These are phyloP conservation scores for Drosophila persimilis DNA, from an alignment of 1,140 invertebrate genomes.

Conservation along the genomic window DNA sequence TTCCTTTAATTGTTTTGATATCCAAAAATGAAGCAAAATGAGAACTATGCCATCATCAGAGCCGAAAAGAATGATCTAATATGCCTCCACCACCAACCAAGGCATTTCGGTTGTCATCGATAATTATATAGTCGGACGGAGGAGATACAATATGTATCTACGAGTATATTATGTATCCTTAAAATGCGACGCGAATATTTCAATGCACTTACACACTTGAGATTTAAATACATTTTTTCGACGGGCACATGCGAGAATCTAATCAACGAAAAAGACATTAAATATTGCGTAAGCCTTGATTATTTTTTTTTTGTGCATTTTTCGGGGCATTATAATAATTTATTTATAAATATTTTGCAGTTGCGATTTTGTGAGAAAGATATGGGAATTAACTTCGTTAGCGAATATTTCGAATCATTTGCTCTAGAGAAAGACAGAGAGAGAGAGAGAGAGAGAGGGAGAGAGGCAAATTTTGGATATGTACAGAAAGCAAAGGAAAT, in stretches of 20 bases:
- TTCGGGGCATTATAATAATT: conserved; percentile 44
- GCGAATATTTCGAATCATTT: conserved; percentile 33
- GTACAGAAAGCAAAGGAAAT: conserved; percentile 2
- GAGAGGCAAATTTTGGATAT: conserved; percentile 4
- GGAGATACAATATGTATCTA: conserved; percentile 22
- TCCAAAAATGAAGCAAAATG: conserved; percentile 21
- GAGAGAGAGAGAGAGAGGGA: background rate
- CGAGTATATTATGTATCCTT: conserved; percentile 57
- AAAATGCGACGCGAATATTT: conserved; percentile 63
- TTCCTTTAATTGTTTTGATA: conserved; percentile 33
- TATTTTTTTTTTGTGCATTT: conserved; percentile 24
- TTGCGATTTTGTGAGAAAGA: conserved; percentile 20
- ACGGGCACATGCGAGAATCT: conserved; percentile 62
- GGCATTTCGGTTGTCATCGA: conserved; percentile 62
- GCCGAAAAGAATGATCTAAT: conserved; percentile 69
- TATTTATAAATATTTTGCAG: conserved; percentile 44
- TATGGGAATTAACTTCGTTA: conserved; percentile 60
- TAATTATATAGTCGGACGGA: conserved; percentile 59
- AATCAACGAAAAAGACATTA: conserved; percentile 52
- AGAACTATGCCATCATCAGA: conserved; percentile 69
- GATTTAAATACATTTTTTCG: conserved; percentile 56
- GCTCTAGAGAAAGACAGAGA: background rate
- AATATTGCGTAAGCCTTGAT: conserved; percentile 56
- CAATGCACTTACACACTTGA: conserved; percentile 69
- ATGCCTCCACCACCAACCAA: conserved; percentile 2